phyloP scores from a whole-genome alignment of 1,140 invertebrate species.

The Latrodectus geometricus region DNA sequence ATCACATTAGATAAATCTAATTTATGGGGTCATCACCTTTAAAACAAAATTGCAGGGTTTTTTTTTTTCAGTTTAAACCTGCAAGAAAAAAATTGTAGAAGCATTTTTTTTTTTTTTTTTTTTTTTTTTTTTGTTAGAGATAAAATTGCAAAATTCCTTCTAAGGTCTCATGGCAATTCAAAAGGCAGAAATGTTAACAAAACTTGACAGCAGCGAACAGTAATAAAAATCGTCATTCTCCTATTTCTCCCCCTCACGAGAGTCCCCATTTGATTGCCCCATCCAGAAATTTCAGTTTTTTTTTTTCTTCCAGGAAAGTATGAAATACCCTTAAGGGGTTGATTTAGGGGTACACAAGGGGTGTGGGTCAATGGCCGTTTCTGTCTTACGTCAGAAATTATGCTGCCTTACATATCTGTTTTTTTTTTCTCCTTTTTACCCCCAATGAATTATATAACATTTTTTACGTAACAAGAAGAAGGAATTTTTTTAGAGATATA shows the following conservation, averaged over 20 bases:
- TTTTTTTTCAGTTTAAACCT: too few species aligned
- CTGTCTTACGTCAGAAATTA: background rate
- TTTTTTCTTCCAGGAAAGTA: background rate
- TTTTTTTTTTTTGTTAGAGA: too few species aligned
- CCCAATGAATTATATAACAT: constrained; percentile 1
- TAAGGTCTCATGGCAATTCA: too few species aligned
- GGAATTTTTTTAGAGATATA: background rate
- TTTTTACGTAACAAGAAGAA: background rate
- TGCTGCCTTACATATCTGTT: background rate
- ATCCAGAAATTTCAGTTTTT: background rate
- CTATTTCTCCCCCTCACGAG: background rate
- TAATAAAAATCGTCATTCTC: too few species aligned
- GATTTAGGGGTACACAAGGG: background rate
- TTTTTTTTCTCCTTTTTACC: background rate
- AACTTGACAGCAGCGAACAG: background rate
- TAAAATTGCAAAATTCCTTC: too few species aligned
- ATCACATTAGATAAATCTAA: too few species aligned
- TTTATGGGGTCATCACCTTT: too few species aligned
- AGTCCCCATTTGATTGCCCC: background rate
- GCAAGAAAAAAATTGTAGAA: too few species aligned
- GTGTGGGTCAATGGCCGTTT: background rate
- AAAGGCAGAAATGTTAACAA: background rate
- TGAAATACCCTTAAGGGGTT: background rate
- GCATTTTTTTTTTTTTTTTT: too few species aligned
- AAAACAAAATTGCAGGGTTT: too few species aligned